These are phyloP conservation scores for Stenodema calcarata DNA, from an alignment of 2,888 invertebrate species.

Conservation along the genomic window DNA sequence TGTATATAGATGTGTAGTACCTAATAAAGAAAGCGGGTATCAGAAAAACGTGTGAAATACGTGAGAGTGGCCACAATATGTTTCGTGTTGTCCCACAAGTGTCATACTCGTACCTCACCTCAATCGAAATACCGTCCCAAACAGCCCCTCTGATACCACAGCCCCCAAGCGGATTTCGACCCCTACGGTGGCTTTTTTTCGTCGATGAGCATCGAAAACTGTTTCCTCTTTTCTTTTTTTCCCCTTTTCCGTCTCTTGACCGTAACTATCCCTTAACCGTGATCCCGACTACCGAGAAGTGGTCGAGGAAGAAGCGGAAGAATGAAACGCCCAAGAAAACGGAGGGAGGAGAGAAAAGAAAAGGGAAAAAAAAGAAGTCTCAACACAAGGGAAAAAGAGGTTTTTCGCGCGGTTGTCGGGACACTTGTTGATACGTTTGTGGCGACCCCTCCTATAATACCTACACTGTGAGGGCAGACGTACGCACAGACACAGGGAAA, in stretches of 20 bases:
- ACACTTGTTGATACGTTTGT: conserved; percentile 36
- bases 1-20: too few species aligned
- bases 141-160: background rate
- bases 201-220: background rate
- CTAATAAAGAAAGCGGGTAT: too few species aligned
- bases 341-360: background rate
- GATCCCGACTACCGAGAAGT: background rate
- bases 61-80: too few species aligned
- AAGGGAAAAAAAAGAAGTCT: conserved; percentile 1
- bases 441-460: background rate
- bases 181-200: background rate
- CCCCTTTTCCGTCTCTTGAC: background rate
- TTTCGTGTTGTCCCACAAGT: background rate
- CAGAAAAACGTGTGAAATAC: too few species aligned
- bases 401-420: conserved; percentile 29
- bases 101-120: background rate
- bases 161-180: background rate
- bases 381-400: background rate
- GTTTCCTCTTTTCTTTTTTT: background rate
- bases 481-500: background rate
- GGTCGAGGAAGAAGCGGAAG: background rate
- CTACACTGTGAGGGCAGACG: background rate
- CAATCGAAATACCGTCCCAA: background rate
- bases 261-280: background rate
- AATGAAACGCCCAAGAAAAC: background rate